These are phyloP conservation scores for Macroramphosus scolopax DNA, from an alignment of 2,797 vertebrate genomes.

Conservation along the genomic window DNA sequence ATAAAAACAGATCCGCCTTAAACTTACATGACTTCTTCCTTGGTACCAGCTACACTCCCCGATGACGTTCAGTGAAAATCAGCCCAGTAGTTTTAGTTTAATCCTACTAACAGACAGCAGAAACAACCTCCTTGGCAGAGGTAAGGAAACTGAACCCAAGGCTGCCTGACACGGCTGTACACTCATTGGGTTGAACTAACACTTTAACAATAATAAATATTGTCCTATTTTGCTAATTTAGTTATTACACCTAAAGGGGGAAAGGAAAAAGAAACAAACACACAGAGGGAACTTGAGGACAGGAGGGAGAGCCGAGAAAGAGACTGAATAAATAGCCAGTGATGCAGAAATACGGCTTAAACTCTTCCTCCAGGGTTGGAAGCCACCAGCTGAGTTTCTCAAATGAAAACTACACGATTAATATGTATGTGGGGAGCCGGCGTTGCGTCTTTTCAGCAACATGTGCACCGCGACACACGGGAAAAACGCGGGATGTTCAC, in stretches of 20 bases:
- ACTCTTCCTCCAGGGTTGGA: conserved; percentile 54
- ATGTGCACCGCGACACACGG: conserved; percentile 1
- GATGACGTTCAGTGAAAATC: too few relatives aligned
- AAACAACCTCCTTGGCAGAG: too few relatives aligned
- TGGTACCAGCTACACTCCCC: too few relatives aligned
- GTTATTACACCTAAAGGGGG: conserved; percentile 21
- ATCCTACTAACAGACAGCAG: too few relatives aligned
- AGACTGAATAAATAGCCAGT: conserved; percentile 39
- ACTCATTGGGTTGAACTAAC: conserved; percentile 11
- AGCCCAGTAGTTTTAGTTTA: too few relatives aligned
- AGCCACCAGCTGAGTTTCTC: conserved; percentile 65
- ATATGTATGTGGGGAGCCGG: conserved; percentile 54
- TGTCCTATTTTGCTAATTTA: conserved; percentile 18
- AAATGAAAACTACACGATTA: conserved; percentile 57
- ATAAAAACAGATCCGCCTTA: too few relatives aligned
- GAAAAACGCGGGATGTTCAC: background rate
- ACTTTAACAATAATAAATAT: conserved; percentile 33
- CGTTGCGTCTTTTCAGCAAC: conserved; percentile 25
- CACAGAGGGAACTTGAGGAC: conserved; percentile 29
- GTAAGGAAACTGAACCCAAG: too few relatives aligned
- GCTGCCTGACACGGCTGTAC: background rate
- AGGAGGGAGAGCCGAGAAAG: conserved; percentile 8
- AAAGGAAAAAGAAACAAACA: conserved; percentile 5
- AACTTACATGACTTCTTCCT: too few relatives aligned
- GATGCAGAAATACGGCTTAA: conserved; percentile 53